These are phyloP conservation scores for Mesitornis unicolor DNA, from an alignment of 2,113 vertebrate species.

Conservation along the genomic window DNA sequence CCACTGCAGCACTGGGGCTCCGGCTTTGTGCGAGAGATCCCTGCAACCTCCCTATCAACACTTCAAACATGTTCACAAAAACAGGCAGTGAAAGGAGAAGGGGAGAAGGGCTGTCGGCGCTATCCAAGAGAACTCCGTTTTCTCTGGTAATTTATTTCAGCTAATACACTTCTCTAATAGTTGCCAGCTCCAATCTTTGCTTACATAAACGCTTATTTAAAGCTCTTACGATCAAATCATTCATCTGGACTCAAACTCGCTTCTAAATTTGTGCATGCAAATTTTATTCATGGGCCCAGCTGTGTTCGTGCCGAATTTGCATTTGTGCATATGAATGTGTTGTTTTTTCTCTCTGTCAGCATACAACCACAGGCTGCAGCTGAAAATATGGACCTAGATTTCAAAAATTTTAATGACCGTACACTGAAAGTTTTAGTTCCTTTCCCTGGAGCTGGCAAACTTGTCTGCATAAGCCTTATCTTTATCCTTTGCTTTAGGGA, in stretches of 20 bases:
- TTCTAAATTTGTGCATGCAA: slow-evolving; percentile 71
- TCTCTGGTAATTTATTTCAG: slow-evolving; percentile 64
- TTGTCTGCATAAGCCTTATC: slow-evolving; percentile 43
- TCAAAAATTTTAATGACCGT: slow-evolving; percentile 62
- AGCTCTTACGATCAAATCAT: slow-evolving; percentile 68
- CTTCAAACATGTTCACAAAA: background rate
- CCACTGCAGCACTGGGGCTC: background rate
- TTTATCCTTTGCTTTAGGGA: background rate
- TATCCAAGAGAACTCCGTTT: slow-evolving; percentile 41
- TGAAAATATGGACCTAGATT: slow-evolving; percentile 70
- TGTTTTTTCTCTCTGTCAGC: slow-evolving; percentile 70
- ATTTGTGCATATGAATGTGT: slow-evolving; percentile 70
- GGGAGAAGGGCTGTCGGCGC: background rate
- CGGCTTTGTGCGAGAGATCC: background rate
- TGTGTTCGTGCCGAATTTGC: slow-evolving; percentile 68
- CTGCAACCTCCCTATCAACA: background rate
- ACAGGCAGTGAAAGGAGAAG: background rate
- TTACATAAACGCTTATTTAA: slow-evolving; percentile 70
- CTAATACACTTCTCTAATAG: slow-evolving; percentile 60
- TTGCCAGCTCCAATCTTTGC: slow-evolving; percentile 58
- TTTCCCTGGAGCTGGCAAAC: slow-evolving; percentile 26
- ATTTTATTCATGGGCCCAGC: slow-evolving; percentile 71
- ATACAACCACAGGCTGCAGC: slow-evolving; percentile 67
- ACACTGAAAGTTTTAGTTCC: slow-evolving; percentile 58
- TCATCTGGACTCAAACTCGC: slow-evolving; percentile 64